phyloP scores from a whole-genome alignment of 2,888 invertebrate genomes.

The Nowickia ferox region DNA sequence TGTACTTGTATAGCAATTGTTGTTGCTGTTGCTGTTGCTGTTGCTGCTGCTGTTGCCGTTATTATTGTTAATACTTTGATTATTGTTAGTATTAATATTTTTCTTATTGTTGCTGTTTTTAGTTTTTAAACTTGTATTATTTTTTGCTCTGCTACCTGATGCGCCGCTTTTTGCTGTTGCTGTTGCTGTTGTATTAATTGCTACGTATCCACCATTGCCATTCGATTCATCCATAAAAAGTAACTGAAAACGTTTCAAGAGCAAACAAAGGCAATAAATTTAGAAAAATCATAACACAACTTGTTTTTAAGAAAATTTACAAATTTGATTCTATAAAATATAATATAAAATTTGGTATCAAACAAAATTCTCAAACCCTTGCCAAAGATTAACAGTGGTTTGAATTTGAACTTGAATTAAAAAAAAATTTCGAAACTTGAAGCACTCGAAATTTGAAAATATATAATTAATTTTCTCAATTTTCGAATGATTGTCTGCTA shows the following conservation, averaged over 20 bases:
- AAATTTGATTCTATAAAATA: too few species aligned
- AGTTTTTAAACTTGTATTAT: slow-evolving; percentile 72
- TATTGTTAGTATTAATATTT: slow-evolving; percentile 73
- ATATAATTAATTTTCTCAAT: too few species aligned
- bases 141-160: slow-evolving; percentile 65
- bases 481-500: too few species aligned
- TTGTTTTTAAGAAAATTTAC: too few species aligned
- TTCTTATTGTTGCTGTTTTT: slow-evolving; percentile 72
- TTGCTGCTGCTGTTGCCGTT: slow-evolving; percentile 66
- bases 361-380: too few species aligned
- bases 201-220: slow-evolving; percentile 81
- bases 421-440: too few species aligned
- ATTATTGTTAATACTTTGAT: not conserved
- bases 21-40: slow-evolving; percentile 72
- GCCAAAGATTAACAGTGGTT: too few species aligned
- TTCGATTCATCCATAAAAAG: slow-evolving; percentile 83
- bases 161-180: slow-evolving; percentile 43
- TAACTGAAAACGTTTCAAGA: slow-evolving; percentile 73
- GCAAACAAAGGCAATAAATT: too few species aligned
- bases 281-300: too few species aligned
- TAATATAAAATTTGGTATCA: too few species aligned
- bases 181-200: slow-evolving; percentile 58
- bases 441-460: too few species aligned
- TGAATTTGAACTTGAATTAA: too few species aligned
- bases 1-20: slow-evolving; percentile 58